Evolutionary conservation across 2,888 invertebrate species (phyloP).

Genomic region (Drosophila buzzatii): DNA sequence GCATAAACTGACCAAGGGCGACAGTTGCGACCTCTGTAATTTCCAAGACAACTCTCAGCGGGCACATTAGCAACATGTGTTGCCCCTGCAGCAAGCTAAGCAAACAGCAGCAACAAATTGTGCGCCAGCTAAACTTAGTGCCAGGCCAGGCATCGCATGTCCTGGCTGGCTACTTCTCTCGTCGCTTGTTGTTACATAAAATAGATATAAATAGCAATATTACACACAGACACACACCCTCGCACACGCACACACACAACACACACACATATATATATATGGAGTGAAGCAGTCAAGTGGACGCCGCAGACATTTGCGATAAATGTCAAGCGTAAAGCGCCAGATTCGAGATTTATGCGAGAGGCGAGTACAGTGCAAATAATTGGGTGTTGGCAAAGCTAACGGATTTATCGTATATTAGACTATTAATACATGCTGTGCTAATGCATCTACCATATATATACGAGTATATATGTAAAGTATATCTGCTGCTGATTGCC

Average conservation of each 20-base stretch:
- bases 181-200: slow-evolving; percentile 45
- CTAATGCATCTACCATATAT: not conserved
- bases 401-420: slow-evolving; percentile 42
- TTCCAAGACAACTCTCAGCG: slow-evolving; percentile 74
- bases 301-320: slow-evolving; percentile 61
- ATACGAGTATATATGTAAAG: not conserved
- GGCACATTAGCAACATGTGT: slow-evolving; percentile 81
- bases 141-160: slow-evolving; percentile 32
- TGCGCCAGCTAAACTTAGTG: slow-evolving; percentile 63
- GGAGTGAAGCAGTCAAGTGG: slow-evolving; percentile 26
- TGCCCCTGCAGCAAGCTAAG: slow-evolving; percentile 59
- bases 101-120: slow-evolving; percentile 56
- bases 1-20: slow-evolving; percentile 55
- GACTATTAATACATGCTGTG: slow-evolving; percentile 9
- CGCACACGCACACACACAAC: not conserved
- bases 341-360: slow-evolving; percentile 66
- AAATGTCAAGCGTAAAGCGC: slow-evolving; percentile 67
- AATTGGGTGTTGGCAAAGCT: slow-evolving; percentile 43
- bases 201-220: slow-evolving; percentile 57
- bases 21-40: slow-evolving; percentile 76
- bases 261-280: not conserved
- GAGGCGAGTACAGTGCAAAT: slow-evolving; percentile 41
- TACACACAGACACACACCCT: not conserved
- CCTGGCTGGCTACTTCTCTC: not conserved
- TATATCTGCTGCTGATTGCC: slow-evolving; percentile 7